phyloP scores from a whole-genome alignment of 92 coral and sea anemone genomes.

The Chrysogorgia sp. region DNA sequence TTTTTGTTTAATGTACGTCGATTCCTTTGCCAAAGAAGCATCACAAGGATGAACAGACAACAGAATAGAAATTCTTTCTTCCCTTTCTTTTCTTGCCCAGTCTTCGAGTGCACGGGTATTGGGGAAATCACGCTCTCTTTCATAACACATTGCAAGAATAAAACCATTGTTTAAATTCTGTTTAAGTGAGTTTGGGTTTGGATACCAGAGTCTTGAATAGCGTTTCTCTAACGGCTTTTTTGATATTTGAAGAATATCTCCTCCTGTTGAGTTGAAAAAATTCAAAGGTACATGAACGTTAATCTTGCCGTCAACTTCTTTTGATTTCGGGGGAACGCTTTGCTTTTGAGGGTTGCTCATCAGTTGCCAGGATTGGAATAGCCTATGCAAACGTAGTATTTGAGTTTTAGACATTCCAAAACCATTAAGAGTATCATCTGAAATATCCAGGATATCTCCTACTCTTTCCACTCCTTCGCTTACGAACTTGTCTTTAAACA shows the following conservation, averaged over 20 bases:
- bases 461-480: not conserved
- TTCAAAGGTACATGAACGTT: conserved; percentile 15
- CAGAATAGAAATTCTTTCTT: too few relatives aligned
- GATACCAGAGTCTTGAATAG: too few relatives aligned
- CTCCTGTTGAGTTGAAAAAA: conserved; percentile 1
- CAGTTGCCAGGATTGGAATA: not conserved
- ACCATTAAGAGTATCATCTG: conserved; percentile 5
- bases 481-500: not conserved
- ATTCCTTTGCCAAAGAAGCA: too few relatives aligned
- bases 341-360: too few relatives aligned
- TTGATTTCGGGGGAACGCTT: not conserved
- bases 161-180: too few relatives aligned
- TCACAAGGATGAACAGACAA: too few relatives aligned
- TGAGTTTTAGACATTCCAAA: conserved; percentile 25
- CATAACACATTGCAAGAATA: too few relatives aligned
- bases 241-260: not conserved
- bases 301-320: conserved; percentile 3
- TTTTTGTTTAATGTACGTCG: too few relatives aligned
- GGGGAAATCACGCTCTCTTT: not conserved
- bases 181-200: too few relatives aligned
- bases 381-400: not conserved
- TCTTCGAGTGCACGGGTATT: too few relatives aligned
- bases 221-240: not conserved
- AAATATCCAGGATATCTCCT: not conserved
- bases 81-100: too few relatives aligned